These are phyloP conservation scores for Platycheirus rosarum DNA, from an alignment of 2,888 invertebrate species.

Conservation along the genomic window DNA sequence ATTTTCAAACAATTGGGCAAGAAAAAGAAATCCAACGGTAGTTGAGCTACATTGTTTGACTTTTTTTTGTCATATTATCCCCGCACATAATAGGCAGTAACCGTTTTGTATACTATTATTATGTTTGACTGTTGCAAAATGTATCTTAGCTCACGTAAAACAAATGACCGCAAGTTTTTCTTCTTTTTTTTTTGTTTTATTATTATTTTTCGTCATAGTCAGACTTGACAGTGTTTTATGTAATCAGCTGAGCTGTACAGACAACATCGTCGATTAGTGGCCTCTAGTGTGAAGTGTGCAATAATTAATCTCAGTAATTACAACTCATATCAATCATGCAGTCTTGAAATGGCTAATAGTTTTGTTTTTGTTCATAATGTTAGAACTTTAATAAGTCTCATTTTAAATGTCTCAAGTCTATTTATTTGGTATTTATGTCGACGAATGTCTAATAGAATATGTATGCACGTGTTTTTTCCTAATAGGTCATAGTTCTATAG, in stretches of 20 bases:
- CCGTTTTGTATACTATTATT: no score
- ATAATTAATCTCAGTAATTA: slow-evolving; percentile 3
- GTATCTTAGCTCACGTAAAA: background rate
- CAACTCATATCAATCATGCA: slow-evolving; percentile 2
- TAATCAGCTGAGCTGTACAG: background rate
- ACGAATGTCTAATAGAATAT: no score
- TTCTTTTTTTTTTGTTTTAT: no score
- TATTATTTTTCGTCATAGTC: background rate
- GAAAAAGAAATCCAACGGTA: no score
- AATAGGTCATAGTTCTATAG: no score
- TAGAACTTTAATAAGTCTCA: background rate
- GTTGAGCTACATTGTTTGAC: no score
- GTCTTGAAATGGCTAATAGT: background rate
- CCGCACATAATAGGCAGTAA: no score
- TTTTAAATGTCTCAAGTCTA: background rate
- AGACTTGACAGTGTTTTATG: slow-evolving; percentile 7
- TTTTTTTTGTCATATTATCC: no score
- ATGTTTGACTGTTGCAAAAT: background rate
- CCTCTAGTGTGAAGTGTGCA: background rate
- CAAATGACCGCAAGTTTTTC: slow-evolving; percentile 13
- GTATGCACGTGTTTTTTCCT: no score
- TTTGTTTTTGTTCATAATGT: background rate
- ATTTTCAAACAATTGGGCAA: no score
- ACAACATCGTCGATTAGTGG: background rate
- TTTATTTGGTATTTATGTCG: background rate